Evolutionary conservation across 2,888 invertebrate species (phyloP).

Genomic region (Meandrusa payeni): DNA sequence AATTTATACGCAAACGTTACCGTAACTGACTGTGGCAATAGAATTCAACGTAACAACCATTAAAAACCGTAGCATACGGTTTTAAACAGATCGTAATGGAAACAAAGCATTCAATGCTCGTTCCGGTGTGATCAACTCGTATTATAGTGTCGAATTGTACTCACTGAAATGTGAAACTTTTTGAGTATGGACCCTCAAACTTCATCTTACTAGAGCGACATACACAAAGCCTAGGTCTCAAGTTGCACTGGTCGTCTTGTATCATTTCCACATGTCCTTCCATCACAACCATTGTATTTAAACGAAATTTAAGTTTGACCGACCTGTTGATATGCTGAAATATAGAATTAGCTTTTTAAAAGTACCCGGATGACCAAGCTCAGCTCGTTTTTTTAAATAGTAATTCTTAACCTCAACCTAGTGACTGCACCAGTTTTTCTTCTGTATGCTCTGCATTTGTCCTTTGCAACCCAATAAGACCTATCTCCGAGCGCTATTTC

Average conservation of each 20-base stretch:
- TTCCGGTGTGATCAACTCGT: constrained; percentile 68
- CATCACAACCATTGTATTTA: constrained; percentile 53
- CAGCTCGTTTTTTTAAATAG: too few species aligned
- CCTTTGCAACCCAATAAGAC: too few species aligned
- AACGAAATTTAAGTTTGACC: constrained; percentile 52
- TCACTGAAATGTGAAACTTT: constrained; percentile 52
- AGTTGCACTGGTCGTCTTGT: constrained; percentile 37
- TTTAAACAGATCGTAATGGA: constrained; percentile 45
- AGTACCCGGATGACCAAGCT: too few species aligned
- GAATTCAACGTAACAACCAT: too few species aligned
- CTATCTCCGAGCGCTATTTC: too few species aligned
- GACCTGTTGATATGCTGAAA: constrained; percentile 44
- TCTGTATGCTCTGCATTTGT: too few species aligned
- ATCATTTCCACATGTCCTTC: constrained; percentile 61
- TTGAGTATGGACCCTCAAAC: constrained; percentile 29
- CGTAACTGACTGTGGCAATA: too few species aligned
- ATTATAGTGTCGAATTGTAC: constrained; percentile 67
- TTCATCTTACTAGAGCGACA: constrained; percentile 27
- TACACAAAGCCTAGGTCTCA: constrained; percentile 35
- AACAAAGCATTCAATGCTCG: constrained; percentile 48
- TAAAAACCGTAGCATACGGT: too few species aligned
- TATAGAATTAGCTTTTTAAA: neutral
- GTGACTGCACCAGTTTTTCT: too few species aligned
- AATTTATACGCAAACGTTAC: too few species aligned
- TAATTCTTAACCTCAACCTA: too few species aligned